phyloP scores from a whole-genome alignment of 2,888 invertebrate species.

The Branchellion lobata region DNA sequence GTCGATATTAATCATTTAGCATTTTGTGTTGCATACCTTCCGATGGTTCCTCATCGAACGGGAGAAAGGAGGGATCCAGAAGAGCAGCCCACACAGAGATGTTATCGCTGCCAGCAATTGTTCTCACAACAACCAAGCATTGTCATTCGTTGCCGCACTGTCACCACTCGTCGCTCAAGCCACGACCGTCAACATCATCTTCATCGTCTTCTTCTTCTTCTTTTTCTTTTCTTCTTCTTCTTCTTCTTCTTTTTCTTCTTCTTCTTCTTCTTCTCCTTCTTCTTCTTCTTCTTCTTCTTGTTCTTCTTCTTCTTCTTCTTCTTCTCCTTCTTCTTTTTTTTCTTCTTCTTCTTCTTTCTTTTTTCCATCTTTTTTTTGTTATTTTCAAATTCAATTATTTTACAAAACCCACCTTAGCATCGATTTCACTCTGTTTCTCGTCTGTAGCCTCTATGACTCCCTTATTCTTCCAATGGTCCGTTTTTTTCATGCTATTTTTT shows the following conservation, averaged over 20 bases:
- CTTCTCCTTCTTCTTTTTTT: conserved; percentile 3
- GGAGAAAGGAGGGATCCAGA: no score
- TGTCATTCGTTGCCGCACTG: neutral
- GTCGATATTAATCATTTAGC: no score
- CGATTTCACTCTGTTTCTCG: neutral
- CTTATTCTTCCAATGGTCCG: neutral
- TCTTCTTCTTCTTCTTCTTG: neutral
- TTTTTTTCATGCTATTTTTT: no score
- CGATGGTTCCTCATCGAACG: no score
- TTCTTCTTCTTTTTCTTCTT: conserved; percentile 12
- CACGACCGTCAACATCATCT: neutral
- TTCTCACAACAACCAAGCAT: no score
- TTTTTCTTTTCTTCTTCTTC: neutral
- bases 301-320: neutral
- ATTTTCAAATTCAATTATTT: conserved; percentile 13
- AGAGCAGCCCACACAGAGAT: no score
- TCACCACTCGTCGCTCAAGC: neutral
- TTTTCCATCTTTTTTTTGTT: no score
- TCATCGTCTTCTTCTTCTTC: no score
- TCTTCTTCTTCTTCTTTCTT: conserved; percentile 29
- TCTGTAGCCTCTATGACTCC: neutral
- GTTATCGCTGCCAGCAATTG: no score
- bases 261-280: neutral
- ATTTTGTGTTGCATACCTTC: no score
- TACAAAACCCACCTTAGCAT: neutral